A percentile compares a stretch with the other conserved stretches of the same genome.
Evolutionary conservation across 2,797 vertebrate species (phyloP).

Genomic region (Pseudochaenichthys georgianus): DNA sequence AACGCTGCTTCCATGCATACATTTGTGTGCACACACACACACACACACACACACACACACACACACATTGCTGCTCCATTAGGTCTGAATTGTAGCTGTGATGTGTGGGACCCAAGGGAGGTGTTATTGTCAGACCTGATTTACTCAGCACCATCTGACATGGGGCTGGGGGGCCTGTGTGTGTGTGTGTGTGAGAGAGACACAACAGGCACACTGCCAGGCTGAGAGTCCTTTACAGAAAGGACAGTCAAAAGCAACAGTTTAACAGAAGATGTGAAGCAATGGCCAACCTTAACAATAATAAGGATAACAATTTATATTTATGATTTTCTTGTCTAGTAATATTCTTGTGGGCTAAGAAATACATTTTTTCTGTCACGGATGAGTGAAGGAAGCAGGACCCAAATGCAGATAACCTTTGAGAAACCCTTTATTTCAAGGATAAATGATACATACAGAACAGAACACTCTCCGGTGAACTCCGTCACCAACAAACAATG

Average conservation of each 20-base stretch:
- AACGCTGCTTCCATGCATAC: slow-evolving; percentile 49
- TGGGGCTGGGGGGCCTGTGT: slow-evolving; percentile 46
- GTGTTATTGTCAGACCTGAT: slow-evolving; percentile 94
- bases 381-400: no score
- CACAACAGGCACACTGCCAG: slow-evolving; percentile 66
- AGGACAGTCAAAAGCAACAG: slow-evolving; percentile 75
- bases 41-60: no score
- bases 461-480: no score
- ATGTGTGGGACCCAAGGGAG: slow-evolving; percentile 91
- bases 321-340: slow-evolving; percentile 25
- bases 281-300: slow-evolving; percentile 26
- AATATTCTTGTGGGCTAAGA: background rate
- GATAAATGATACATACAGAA: no score
- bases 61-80: slow-evolving; percentile 88
- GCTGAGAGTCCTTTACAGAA: slow-evolving; percentile 70
- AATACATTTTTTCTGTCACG: slow-evolving; percentile 2
- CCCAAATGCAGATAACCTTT: no score
- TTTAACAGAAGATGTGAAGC: slow-evolving; percentile 55
- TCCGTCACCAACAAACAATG: no score
- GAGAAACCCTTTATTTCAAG: no score
- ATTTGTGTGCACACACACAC: slow-evolving; percentile 20
- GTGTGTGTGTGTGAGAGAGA: slow-evolving; percentile 30
- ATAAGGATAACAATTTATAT: slow-evolving; percentile 14
- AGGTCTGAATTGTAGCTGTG: slow-evolving; percentile 92
- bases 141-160: slow-evolving; percentile 92